phyloP scores from a whole-genome alignment of 2,888 invertebrate species.

The Ectemnius continuus region DNA sequence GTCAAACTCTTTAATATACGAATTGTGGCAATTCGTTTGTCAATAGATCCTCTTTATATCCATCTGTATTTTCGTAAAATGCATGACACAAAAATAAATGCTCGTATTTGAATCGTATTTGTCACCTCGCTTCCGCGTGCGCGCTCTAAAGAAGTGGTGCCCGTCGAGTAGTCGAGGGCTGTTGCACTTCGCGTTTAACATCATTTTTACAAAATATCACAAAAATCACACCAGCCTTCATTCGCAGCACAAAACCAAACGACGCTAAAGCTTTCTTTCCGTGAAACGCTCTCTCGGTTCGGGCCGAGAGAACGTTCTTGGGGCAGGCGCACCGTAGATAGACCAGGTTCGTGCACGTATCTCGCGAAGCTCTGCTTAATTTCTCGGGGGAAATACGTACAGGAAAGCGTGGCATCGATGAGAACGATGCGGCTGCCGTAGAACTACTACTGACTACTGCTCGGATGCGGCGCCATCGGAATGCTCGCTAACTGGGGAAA shows the following conservation, averaged over 20 bases:
- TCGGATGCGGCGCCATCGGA: background rate
- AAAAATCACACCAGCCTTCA: constrained; percentile 77
- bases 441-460: background rate
- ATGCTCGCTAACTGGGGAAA: constrained; percentile 9
- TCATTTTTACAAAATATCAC: constrained; percentile 76
- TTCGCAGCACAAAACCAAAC: constrained; percentile 71
- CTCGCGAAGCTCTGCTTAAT: background rate
- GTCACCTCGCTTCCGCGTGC: constrained; percentile 33
- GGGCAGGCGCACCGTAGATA: background rate
- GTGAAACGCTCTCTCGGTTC: constrained; percentile 21
- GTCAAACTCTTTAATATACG: constrained; percentile 26
- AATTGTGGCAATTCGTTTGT: constrained; percentile 60
- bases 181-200: constrained; percentile 51
- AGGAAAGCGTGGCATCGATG: background rate
- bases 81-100: constrained; percentile 79
- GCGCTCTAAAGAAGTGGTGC: background rate
- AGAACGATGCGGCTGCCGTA: constrained; percentile 8
- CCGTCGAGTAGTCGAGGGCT: constrained; percentile 5
- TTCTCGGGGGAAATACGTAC: background rate
- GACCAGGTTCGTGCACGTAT: background rate
- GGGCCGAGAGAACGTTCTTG: background rate
- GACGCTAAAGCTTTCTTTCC: constrained; percentile 43
- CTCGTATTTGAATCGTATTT: constrained; percentile 70
- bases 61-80: constrained; percentile 70
- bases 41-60: constrained; percentile 56